Percentiles rank a stretch among this genome's conserved stretches.
Evolutionary conservation across 2,113 vertebrate genomes (phyloP).

Genomic region (Rhegmatorhina hoffmannsi): DNA sequence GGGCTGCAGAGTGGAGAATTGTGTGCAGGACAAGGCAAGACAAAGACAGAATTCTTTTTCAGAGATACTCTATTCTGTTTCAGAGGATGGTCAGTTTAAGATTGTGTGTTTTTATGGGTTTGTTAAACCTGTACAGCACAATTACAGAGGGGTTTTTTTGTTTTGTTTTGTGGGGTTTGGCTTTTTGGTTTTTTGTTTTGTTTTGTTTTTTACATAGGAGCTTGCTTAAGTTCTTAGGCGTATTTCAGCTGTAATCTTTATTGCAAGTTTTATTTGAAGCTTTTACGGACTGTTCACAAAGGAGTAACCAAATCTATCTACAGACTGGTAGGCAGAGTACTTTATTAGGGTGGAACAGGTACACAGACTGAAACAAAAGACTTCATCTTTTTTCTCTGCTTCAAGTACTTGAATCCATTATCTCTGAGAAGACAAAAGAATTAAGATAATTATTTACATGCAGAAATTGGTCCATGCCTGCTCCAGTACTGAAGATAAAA

Average conservation of each 20-base stretch:
- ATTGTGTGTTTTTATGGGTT: not conserved
- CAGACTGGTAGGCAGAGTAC: not conserved
- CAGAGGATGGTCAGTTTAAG: not conserved
- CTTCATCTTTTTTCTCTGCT: not conserved
- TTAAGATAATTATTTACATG: not conserved
- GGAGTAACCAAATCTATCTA: not conserved
- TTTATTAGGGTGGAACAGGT: not conserved
- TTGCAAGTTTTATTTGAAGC: not conserved
- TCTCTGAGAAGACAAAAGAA: conserved; percentile 29
- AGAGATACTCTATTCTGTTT: not conserved
- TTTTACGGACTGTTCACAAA: not conserved
- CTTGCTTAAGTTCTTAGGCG: not conserved
- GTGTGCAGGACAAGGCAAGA: not conserved
- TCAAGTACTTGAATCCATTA: not conserved
- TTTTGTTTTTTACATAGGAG: not conserved
- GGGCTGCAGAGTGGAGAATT: not conserved
- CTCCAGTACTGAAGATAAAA: conserved; percentile 6
- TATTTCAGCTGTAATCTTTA: not conserved
- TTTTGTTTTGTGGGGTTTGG: not conserved
- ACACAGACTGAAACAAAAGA: conserved; percentile 4
- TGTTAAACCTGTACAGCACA: not conserved
- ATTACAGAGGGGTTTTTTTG: not conserved
- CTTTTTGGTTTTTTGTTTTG: not conserved
- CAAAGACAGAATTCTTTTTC: not conserved
- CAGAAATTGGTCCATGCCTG: not conserved